Evolutionary conservation across 1,140 invertebrate species (phyloP), one percentile per base, ranked within the genome.

Genomic region (Archivesica marissinica): DNA sequence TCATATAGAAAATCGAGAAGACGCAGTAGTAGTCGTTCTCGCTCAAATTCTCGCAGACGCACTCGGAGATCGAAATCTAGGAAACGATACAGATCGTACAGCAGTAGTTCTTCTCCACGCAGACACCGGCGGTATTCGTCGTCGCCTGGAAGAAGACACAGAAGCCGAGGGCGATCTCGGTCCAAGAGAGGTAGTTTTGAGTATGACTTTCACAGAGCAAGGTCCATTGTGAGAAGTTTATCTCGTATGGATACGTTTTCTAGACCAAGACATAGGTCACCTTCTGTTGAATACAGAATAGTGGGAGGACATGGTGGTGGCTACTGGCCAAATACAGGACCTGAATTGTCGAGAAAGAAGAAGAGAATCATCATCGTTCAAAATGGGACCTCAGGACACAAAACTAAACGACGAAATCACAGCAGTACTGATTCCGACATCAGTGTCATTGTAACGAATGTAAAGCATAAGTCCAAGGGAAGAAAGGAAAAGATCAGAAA

Each of bases 371-470:
- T 83, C 20, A 75, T 83, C 28, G 47, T 74, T 23, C 35, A 52
- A 28, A 23, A 50, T n/a, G 54, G 47, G 20, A 6, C 30, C 23
- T 30, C 64, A 15, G 30, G 1, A 23, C 13, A 0, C 28, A 35
- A 30, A 50, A 64, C 38, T 6, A 83, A 74, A 41, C 44, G 70
- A 15, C 38, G 80, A 33, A 54, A 33, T 23, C 66, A 64, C 15
- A 75, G 54, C n/a, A 83, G 68, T 64, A 75, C 80, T 56, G 80
- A 83, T 41, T 83, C 80, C 6, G 80, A 83, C 50, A 59, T 83
- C 15, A 83, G 52, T 83, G 68, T 83, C 25, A 30, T 83, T 41
- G 80, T 83, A 0, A 54, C 74, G 52, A 83, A 54, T 72, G 38
- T 38, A 11, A 47, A 38, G 9, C 6, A 23, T 35, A 83, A 75